Conservation (phyloP, 1,140 invertebrate species). For the Drosophila tani region DNA sequence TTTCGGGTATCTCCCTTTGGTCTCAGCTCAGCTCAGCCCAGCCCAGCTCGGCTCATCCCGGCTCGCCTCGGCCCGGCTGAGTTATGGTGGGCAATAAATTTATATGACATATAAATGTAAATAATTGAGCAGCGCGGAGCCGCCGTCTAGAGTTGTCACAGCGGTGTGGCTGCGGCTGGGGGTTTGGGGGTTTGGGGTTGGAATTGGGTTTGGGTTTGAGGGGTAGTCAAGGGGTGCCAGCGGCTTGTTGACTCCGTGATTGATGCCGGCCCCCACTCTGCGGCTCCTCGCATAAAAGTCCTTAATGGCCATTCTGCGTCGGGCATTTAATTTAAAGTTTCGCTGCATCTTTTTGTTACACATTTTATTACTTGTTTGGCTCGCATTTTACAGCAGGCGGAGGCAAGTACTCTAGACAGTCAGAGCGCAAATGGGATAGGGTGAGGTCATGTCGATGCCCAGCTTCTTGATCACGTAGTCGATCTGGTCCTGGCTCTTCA, state of each 20-base stretch:
- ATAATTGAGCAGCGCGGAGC: constrained; percentile 72
- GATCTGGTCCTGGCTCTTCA: constrained; percentile 85
- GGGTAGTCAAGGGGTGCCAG: constrained; percentile 28
- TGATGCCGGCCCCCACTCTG: constrained; percentile 43
- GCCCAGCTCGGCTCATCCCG: constrained; percentile 8
- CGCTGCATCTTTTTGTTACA: constrained; percentile 49
- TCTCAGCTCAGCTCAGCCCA: constrained; percentile 20
- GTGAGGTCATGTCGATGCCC: constrained; percentile 53
- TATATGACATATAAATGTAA: constrained; percentile 84
- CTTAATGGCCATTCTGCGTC: constrained; percentile 68
- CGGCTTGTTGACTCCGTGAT: constrained; percentile 61
- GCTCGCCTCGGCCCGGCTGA: constrained; percentile 43
- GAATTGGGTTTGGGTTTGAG: not conserved
- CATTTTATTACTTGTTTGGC: constrained; percentile 33
- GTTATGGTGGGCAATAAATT: constrained; percentile 78
- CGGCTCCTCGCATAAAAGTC: constrained; percentile 53
- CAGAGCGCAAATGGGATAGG: constrained; percentile 42
- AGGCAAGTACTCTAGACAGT: constrained; percentile 15
- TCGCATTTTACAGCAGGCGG: constrained; percentile 6
- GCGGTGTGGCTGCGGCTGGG: constrained; percentile 35
- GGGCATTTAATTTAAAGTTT: constrained; percentile 70
- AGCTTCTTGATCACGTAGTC: constrained; percentile 78
- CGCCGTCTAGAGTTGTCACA: constrained; percentile 60
- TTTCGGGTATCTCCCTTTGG: constrained; percentile 65
- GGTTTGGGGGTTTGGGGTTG: not conserved